phyloP scores from a whole-genome alignment of 2,797 vertebrate genomes.

The Sarcoramphus papa region DNA sequence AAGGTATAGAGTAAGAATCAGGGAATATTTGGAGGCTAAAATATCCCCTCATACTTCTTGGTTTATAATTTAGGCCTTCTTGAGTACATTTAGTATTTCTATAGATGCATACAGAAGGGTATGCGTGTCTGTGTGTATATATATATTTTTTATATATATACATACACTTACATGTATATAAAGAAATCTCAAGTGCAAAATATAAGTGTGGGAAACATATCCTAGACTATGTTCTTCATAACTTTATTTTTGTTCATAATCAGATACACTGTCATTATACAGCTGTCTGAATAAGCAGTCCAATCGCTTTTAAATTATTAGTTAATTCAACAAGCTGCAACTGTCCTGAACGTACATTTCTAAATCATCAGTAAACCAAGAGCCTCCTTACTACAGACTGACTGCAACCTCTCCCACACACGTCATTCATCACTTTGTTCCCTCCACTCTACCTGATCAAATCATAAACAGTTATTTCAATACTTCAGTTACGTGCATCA shows the following conservation, averaged over 20 bases:
- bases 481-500: background rate
- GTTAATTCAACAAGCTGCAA: background rate
- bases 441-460: background rate
- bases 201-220: too few species aligned
- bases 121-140: too few species aligned
- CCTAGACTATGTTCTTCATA: background rate
- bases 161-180: background rate
- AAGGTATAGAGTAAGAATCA: background rate
- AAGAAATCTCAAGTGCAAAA: background rate
- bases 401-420: background rate
- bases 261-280: background rate
- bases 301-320: background rate
- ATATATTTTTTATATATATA: background rate
- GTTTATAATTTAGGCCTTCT: background rate
- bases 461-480: background rate
- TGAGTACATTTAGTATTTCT: background rate
- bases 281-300: background rate
- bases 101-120: background rate
- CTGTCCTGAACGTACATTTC: background rate
- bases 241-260: background rate
- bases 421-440: accelerated
- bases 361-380: background rate
- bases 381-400: background rate
- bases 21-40: background rate
- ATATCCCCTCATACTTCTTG: background rate